These are phyloP conservation scores for Dunckerocampus dactyliophorus DNA, from an alignment of 2,113 vertebrate genomes.

Conservation along the genomic window DNA sequence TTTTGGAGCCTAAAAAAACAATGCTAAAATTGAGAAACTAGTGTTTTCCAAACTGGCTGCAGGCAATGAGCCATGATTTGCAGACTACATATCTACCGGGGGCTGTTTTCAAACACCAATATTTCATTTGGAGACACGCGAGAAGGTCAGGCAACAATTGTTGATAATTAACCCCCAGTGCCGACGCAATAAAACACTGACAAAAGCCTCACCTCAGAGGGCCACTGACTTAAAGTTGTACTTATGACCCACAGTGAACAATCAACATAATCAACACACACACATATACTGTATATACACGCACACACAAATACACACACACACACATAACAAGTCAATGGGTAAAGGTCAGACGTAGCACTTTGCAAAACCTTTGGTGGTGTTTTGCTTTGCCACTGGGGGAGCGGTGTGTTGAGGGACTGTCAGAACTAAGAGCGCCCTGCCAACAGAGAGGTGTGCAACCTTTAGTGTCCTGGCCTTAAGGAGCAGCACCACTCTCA, in stretches of 20 bases:
- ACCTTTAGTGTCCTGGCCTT: constrained; percentile 71
- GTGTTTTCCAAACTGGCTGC: background rate
- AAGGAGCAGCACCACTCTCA: constrained; percentile 50
- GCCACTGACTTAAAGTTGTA: constrained; percentile 38
- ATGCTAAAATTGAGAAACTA: background rate
- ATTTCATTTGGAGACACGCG: constrained; percentile 9
- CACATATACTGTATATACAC: constrained; percentile 12
- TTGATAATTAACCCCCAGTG: constrained; percentile 57
- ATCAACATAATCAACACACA: constrained; percentile 19
- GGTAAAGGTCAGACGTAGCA: constrained; percentile 69
- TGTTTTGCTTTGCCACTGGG: constrained; percentile 50
- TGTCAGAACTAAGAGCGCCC: constrained; percentile 63
- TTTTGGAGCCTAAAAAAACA: background rate
- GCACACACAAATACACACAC: constrained; percentile 19
- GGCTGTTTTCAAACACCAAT: constrained; percentile 18
- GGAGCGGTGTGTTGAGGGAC: constrained; percentile 57
- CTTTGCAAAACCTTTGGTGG: constrained; percentile 48
- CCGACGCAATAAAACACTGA: constrained; percentile 35
- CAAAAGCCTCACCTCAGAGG: constrained; percentile 31
- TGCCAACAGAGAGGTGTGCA: constrained; percentile 59
- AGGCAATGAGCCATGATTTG: constrained; percentile 1
- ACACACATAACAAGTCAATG: constrained; percentile 22
- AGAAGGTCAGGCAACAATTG: constrained; percentile 62
- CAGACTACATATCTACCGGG: background rate
- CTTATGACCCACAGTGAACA: constrained; percentile 45